A percentile compares a stretch with the other conserved stretches of the same genome.
Evolutionary conservation across 2,113 vertebrate species (phyloP).

Genomic region (Aegithalos caudatus): DNA sequence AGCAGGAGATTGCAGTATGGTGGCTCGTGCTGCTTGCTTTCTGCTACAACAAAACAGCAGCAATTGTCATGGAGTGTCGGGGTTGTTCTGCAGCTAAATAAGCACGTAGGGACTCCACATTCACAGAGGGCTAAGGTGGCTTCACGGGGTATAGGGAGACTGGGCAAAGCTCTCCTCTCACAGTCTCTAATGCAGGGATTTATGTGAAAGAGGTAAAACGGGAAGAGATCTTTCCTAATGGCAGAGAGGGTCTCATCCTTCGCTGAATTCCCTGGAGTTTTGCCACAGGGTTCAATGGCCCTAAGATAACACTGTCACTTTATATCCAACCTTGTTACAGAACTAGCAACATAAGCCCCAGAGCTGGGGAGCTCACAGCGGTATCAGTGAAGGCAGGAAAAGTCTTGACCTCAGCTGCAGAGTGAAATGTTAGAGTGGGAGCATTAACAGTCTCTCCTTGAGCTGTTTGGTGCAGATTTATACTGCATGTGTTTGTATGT

Average conservation of each 20-base stretch:
- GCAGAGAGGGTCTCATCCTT: background rate
- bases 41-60: background rate
- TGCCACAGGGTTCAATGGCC: background rate
- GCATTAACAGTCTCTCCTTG: background rate
- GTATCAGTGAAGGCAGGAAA: background rate
- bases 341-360: background rate
- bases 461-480: constrained; percentile 19
- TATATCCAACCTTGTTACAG: background rate
- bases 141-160: background rate
- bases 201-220: background rate
- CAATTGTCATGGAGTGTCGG: background rate
- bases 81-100: background rate
- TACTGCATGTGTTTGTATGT: background rate
- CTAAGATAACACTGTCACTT: background rate
- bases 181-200: background rate
- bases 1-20: background rate
- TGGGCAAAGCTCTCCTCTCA: background rate
- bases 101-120: background rate
- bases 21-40: background rate
- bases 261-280: background rate
- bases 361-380: background rate
- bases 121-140: background rate
- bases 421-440: background rate
- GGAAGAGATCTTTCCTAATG: background rate
- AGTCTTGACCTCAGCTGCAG: constrained; percentile 12